Percentiles rank a stretch among this genome's conserved stretches.
phyloP scores from a whole-genome alignment of 2,113 vertebrate genomes.

The Pachyramphus minor region DNA sequence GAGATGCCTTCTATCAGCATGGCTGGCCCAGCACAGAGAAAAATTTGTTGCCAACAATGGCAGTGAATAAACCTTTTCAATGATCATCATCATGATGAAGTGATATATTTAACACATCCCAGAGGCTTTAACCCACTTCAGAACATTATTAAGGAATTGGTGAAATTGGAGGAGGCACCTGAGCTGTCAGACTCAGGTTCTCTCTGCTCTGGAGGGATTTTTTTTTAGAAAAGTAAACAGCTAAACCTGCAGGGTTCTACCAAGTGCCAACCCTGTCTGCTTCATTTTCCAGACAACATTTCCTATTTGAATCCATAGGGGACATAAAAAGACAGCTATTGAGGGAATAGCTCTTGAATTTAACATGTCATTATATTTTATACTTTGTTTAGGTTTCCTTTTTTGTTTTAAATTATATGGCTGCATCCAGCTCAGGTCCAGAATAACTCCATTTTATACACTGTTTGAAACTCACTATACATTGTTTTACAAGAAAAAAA shows the following conservation, averaged over 20 bases:
- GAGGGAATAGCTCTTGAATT: neutral
- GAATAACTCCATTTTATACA: neutral
- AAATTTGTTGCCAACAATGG: neutral
- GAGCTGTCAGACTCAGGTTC: neutral
- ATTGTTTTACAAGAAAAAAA: neutral
- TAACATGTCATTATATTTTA: neutral
- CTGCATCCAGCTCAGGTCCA: neutral
- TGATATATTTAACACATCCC: neutral
- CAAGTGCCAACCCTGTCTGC: neutral
- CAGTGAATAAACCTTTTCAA: neutral
- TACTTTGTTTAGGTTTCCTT: neutral
- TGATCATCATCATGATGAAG: neutral
- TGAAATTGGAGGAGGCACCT: neutral
- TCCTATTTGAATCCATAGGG: neutral
- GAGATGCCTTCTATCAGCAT: neutral
- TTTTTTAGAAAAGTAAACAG: neutral
- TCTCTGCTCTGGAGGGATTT: neutral
- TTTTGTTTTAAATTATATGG: neutral
- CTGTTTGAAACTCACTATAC: neutral
- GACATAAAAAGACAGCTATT: neutral
- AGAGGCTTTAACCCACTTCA: neutral
- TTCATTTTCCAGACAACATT: neutral
- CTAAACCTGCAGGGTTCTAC: neutral
- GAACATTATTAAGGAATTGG: neutral
- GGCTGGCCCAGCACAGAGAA: neutral